Conservation (phyloP, 2,113 vertebrate genomes). For the Podilymbus podiceps region DNA sequence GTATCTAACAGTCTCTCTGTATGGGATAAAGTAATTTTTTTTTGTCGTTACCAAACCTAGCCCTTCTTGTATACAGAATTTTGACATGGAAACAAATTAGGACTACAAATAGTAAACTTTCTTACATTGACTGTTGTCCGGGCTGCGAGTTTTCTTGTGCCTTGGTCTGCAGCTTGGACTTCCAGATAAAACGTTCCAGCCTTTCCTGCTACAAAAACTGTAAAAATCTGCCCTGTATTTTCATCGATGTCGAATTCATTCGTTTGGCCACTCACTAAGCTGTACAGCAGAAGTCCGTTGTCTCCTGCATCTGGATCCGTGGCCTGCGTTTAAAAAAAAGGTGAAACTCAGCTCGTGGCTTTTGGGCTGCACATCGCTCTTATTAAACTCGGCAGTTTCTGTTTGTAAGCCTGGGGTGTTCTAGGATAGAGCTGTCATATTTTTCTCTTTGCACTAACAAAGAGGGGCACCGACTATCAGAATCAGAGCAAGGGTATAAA, state of each 20-base stretch:
- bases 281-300: slow-evolving; percentile 67
- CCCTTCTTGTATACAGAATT: not conserved
- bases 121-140: slow-evolving; percentile 66
- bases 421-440: not conserved
- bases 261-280: not conserved
- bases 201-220: slow-evolving; percentile 60
- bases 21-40: not conserved
- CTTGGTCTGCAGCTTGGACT: slow-evolving; percentile 69
- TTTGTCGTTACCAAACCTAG: not conserved
- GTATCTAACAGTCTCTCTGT: no score
- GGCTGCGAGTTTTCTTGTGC: slow-evolving; percentile 40
- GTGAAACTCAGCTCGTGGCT: not conserved
- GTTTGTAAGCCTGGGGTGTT: not conserved
- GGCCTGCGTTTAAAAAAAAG: slow-evolving; percentile 61
- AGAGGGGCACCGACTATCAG: not conserved
- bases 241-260: slow-evolving; percentile 66
- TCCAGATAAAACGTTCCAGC: not conserved
- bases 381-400: not conserved
- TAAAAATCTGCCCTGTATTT: slow-evolving; percentile 73
- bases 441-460: not conserved
- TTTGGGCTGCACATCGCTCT: not conserved
- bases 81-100: not conserved
- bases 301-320: slow-evolving; percentile 71
- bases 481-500: not conserved
- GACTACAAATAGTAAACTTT: not conserved